phyloP scores from a whole-genome alignment of 1,140 invertebrate species.

The Choristoneura fumiferana region DNA sequence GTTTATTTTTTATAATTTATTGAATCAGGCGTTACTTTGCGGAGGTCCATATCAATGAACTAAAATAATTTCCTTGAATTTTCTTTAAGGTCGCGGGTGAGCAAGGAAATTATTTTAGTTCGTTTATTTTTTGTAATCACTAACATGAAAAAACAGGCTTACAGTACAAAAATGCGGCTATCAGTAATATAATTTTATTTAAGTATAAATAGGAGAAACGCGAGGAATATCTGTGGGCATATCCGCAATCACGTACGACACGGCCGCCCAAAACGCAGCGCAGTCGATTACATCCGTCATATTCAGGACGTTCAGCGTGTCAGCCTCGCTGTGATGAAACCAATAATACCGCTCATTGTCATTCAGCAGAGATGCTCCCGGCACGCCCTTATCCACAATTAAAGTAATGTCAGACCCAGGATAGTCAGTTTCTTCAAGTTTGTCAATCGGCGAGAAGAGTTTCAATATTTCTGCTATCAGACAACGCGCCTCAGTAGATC shows the following conservation, averaged over 20 bases:
- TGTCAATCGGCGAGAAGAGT: constrained; percentile 77
- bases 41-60: no score
- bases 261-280: constrained; percentile 85
- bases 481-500: constrained; percentile 79
- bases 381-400: constrained; percentile 82
- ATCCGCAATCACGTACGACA: constrained; percentile 85
- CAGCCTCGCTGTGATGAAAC: constrained; percentile 88
- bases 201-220: constrained; percentile 10
- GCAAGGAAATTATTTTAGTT: no score
- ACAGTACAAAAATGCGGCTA: no score
- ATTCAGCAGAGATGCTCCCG: constrained; percentile 83
- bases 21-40: no score
- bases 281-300: constrained; percentile 81
- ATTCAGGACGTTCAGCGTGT: constrained; percentile 86
- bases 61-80: no score
- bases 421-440: constrained; percentile 37
- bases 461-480: constrained; percentile 83
- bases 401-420: constrained; percentile 83
- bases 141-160: no score
- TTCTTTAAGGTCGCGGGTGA: no score
- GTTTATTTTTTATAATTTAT: no score
- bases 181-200: no score
- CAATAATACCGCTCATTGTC: constrained; percentile 86
- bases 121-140: no score
- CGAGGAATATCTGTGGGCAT: constrained; percentile 81